Evolutionary conservation across 2,888 invertebrate genomes (phyloP).

Genomic region (Ganaspis brasiliensis): DNA sequence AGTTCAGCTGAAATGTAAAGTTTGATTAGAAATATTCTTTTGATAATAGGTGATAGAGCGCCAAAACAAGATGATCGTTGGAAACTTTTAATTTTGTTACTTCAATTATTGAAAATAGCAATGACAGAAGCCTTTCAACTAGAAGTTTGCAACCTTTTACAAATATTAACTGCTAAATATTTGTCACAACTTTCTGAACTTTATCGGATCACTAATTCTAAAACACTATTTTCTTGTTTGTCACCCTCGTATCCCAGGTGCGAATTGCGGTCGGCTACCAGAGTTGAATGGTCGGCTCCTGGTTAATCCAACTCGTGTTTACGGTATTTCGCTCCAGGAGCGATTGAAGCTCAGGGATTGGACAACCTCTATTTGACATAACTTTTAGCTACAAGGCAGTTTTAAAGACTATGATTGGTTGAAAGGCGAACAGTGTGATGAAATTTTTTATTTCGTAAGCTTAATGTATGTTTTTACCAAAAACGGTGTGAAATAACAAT

Average conservation of each 20-base stretch:
- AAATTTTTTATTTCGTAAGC: too few relatives aligned
- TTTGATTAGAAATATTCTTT: slow-evolving; percentile 50
- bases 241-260: slow-evolving; percentile 56
- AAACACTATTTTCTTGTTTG: slow-evolving; percentile 63
- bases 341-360: too few relatives aligned
- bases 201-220: slow-evolving; percentile 42
- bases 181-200: background rate
- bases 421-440: too few relatives aligned
- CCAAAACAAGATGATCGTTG: slow-evolving; percentile 54
- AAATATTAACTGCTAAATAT: background rate
- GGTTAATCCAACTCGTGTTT: too few relatives aligned
- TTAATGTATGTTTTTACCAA: too few relatives aligned
- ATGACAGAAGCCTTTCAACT: background rate
- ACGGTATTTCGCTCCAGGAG: too few relatives aligned
- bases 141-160: background rate
- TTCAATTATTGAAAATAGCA: background rate
- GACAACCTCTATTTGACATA: too few relatives aligned
- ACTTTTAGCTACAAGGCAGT: too few relatives aligned
- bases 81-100: slow-evolving; percentile 40
- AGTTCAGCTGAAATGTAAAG: slow-evolving; percentile 62
- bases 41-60: slow-evolving; percentile 59
- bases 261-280: too few relatives aligned
- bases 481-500: too few relatives aligned
- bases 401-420: too few relatives aligned
- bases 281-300: too few relatives aligned